These are phyloP conservation scores for Cotesia chilonis DNA, from an alignment of 1,140 invertebrate genomes.

Conservation along the genomic window DNA sequence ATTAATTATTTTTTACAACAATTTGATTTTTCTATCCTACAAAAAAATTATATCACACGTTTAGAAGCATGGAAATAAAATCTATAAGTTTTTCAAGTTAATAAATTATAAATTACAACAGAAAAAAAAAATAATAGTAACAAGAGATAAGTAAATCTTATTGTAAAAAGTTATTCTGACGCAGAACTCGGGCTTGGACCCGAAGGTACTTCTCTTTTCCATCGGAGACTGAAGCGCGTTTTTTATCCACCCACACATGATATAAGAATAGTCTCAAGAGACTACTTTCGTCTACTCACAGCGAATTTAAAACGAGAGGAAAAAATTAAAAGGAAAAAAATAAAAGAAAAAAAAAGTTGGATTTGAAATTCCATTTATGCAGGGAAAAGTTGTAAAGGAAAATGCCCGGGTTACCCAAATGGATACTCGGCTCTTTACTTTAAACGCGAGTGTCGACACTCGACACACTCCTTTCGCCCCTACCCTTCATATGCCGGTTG, in stretches of 20 bases:
- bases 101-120: no score
- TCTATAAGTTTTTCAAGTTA: no score
- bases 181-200: not conserved
- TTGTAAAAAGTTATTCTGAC: not conserved
- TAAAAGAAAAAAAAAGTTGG: no score
- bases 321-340: conserved; percentile 12
- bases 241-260: conserved; percentile 18
- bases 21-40: no score
- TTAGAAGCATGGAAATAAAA: no score
- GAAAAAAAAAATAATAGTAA: no score
- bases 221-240: not conserved
- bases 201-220: conserved; percentile 7
- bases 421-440: not conserved
- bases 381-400: conserved; percentile 14
- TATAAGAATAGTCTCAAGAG: conserved; percentile 18
- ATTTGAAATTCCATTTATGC: conserved; percentile 14
- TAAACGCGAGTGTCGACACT: not conserved
- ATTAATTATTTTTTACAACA: no score
- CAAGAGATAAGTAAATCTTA: conserved; percentile 1
- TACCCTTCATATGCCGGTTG: no score
- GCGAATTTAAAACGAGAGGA: conserved; percentile 10
- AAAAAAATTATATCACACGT: no score
- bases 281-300: conserved; percentile 19
- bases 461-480: not conserved
- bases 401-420: conserved; percentile 9